These are phyloP conservation scores for Trissolcus japonicus DNA, from an alignment of 2,888 invertebrate species.

Conservation along the genomic window DNA sequence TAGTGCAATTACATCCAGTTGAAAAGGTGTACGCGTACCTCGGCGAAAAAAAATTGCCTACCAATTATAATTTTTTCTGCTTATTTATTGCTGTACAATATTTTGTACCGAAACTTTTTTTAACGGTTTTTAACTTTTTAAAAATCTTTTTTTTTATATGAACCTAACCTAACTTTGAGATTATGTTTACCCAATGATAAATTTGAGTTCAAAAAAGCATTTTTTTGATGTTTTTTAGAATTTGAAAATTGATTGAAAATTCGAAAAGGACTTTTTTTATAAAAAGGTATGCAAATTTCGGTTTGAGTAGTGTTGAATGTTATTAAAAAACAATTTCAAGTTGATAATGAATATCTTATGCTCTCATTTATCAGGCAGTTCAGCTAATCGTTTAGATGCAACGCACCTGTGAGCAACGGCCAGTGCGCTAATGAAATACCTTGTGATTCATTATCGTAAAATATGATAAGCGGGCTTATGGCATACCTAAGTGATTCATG, in stretches of 20 bases:
- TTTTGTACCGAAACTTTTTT: background rate
- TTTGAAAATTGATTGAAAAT: too few species aligned
- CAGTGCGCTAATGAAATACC: constrained; percentile 49
- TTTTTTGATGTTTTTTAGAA: too few species aligned
- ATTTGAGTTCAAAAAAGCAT: too few species aligned
- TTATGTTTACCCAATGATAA: too few species aligned
- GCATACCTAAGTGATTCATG: constrained; percentile 52
- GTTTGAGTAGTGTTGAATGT: too few species aligned
- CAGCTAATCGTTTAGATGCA: constrained; percentile 9
- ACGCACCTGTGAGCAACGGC: constrained; percentile 34
- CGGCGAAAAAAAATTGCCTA: too few species aligned
- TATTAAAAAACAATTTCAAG: too few species aligned
- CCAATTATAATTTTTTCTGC: background rate
- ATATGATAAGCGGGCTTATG: constrained; percentile 53
- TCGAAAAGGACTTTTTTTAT: too few species aligned
- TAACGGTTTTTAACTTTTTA: too few species aligned
- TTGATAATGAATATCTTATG: constrained; percentile 7
- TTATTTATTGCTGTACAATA: background rate
- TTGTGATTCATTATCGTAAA: constrained; percentile 53
- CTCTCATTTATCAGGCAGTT: constrained; percentile 28
- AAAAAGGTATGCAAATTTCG: too few species aligned
- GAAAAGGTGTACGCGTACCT: constrained; percentile 14
- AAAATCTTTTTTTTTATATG: too few species aligned
- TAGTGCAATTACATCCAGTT: constrained; percentile 13
- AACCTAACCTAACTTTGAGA: too few species aligned